These are phyloP conservation scores for Oceanodroma leucorhoa DNA, from an alignment of 2,797 vertebrate genomes.

Conservation along the genomic window DNA sequence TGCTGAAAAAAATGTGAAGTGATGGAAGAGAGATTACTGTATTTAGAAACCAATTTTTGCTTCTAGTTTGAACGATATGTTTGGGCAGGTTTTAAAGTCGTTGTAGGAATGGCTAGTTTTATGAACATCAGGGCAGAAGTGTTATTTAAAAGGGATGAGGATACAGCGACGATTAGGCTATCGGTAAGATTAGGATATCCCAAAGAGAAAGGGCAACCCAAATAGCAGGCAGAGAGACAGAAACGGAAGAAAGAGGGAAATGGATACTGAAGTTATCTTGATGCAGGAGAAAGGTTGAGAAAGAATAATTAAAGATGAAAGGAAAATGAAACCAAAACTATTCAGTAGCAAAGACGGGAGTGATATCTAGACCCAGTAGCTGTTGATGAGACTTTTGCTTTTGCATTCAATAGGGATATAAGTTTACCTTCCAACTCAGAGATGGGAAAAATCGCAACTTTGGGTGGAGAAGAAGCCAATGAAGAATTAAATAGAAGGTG, in stretches of 20 bases:
- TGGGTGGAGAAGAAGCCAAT: neutral
- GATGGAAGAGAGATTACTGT: neutral
- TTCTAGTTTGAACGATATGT: neutral
- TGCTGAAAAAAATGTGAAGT: neutral
- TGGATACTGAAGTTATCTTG: neutral
- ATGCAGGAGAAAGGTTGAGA: neutral
- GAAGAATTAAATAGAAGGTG: neutral
- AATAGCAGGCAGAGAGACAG: neutral
- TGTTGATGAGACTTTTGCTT: neutral
- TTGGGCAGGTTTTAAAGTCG: neutral
- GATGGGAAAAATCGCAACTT: neutral
- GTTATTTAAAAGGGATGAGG: neutral
- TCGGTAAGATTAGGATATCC: neutral
- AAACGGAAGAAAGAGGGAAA: neutral
- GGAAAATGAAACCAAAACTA: neutral
- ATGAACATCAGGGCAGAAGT: neutral
- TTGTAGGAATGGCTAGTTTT: neutral
- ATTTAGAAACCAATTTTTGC: neutral
- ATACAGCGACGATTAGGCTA: rapidly evolving
- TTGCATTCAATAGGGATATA: neutral
- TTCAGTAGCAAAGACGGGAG: neutral
- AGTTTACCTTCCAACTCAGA: neutral
- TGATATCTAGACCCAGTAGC: neutral
- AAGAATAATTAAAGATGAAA: neutral
- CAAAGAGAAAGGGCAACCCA: neutral